phyloP scores from a whole-genome alignment of 2,888 invertebrate genomes.

The Drosophila pseudotalamancana region DNA sequence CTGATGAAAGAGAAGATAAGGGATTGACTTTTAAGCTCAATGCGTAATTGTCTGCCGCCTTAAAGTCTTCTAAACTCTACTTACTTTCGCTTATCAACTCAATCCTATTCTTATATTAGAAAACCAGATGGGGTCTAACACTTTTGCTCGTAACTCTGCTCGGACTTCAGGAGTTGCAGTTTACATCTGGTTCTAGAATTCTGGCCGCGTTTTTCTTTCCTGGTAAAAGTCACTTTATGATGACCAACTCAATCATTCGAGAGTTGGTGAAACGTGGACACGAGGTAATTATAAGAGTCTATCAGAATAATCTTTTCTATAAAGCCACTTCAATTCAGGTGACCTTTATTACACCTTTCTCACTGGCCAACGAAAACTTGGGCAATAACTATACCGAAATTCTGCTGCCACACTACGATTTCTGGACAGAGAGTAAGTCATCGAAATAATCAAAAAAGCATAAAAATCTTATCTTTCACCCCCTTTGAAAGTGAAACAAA shows the following conservation, averaged over 20 bases:
- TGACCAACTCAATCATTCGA: conserved; percentile 82
- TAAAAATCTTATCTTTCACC: not conserved
- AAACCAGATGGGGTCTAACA: not conserved
- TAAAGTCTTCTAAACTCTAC: not conserved
- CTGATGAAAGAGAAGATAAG: no score
- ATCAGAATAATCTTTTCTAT: not conserved
- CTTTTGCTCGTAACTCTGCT: conserved; percentile 29
- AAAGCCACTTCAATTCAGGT: not conserved
- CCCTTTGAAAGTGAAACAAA: conserved; percentile 55
- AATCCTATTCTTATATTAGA: conserved; percentile 18
- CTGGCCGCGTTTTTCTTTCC: conserved; percentile 83
- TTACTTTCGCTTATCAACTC: no score
- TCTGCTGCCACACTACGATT: conserved; percentile 63
- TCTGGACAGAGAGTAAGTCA: conserved; percentile 60
- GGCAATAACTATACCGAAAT: conserved; percentile 70
- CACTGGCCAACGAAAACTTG: conserved; percentile 57
- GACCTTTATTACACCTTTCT: conserved; percentile 64
- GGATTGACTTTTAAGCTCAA: no score
- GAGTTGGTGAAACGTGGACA: conserved; percentile 84
- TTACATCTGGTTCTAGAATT: conserved; percentile 74
- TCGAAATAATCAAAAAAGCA: no score
- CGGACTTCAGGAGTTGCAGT: conserved; percentile 27
- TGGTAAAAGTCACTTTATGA: conserved; percentile 84
- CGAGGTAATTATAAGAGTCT: conserved; percentile 60
- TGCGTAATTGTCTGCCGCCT: no score